phyloP scores from a whole-genome alignment of 2,113 vertebrate species.

The Nannospalax galili region DNA sequence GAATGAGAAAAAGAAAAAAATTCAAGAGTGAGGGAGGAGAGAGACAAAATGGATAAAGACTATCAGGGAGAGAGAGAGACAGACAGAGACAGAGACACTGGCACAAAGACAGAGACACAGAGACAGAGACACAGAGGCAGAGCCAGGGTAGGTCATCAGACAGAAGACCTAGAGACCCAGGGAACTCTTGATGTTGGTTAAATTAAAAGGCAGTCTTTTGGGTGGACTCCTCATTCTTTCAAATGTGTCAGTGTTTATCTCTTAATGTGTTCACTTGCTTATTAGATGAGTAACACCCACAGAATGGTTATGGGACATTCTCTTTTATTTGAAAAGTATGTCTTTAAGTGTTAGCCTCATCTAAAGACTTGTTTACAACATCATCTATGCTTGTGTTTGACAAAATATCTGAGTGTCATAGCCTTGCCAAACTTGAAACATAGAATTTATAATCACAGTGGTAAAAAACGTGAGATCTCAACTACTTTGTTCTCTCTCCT shows the following conservation, averaged over 20 bases:
- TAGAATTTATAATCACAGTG: neutral
- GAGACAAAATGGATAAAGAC: too few species aligned
- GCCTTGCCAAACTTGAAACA: neutral
- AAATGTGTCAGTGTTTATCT: neutral
- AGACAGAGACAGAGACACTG: neutral
- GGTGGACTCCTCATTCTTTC: neutral
- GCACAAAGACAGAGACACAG: neutral
- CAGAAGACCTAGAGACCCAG: too few species aligned
- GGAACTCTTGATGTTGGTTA: too few species aligned
- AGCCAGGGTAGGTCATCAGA: neutral
- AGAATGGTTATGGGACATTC: neutral
- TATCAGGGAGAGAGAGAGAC: fast-evolving
- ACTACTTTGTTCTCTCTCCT: neutral
- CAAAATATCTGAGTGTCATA: neutral
- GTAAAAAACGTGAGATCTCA: neutral
- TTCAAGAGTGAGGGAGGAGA: too few species aligned
- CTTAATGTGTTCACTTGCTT: neutral
- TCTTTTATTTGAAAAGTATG: neutral
- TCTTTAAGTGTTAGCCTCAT: neutral
- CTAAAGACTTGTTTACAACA: neutral
- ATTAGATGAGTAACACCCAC: neutral
- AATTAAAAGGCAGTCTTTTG: neutral
- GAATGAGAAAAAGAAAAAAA: too few species aligned
- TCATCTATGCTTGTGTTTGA: neutral
- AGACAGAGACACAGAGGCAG: neutral